phyloP scores from a whole-genome alignment of 2,113 vertebrate species.

The Burhinus bistriatus region DNA sequence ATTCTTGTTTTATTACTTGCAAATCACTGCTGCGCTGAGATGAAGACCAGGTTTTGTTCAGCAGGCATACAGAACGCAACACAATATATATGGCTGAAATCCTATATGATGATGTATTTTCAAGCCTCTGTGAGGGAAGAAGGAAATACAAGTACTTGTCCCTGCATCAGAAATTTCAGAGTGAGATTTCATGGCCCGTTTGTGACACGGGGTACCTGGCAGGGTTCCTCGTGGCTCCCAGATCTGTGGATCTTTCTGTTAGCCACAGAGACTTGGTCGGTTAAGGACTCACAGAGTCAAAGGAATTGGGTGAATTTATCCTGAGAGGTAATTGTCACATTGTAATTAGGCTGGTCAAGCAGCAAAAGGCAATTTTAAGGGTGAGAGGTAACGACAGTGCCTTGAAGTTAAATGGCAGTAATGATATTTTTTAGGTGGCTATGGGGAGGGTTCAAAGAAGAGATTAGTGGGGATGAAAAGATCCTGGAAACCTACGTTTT shows the following conservation, averaged over 20 bases:
- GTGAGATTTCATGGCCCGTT: accelerated
- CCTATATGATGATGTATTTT: not conserved
- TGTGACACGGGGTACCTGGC: not conserved
- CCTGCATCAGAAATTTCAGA: not conserved
- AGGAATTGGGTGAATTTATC: not conserved
- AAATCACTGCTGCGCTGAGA: not conserved
- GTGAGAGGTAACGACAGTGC: not conserved
- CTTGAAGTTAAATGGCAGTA: not conserved
- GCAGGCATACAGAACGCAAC: not conserved
- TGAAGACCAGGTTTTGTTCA: not conserved
- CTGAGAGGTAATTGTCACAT: not conserved
- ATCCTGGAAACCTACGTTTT: not conserved
- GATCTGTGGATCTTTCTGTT: not conserved
- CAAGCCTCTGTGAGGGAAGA: not conserved
- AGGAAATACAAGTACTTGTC: not conserved
- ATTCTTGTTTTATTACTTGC: not conserved
- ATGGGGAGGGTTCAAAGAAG: not conserved
- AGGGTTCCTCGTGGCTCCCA: accelerated
- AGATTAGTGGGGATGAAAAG: not conserved
- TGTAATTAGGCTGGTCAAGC: not conserved
- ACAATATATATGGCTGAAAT: not conserved
- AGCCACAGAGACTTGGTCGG: accelerated
- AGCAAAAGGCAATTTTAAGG: not conserved
- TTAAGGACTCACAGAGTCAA: not conserved
- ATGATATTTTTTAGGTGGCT: not conserved